Evolutionary conservation across 1,140 invertebrate genomes (phyloP).

Genomic region (Phocides pigmalion): DNA sequence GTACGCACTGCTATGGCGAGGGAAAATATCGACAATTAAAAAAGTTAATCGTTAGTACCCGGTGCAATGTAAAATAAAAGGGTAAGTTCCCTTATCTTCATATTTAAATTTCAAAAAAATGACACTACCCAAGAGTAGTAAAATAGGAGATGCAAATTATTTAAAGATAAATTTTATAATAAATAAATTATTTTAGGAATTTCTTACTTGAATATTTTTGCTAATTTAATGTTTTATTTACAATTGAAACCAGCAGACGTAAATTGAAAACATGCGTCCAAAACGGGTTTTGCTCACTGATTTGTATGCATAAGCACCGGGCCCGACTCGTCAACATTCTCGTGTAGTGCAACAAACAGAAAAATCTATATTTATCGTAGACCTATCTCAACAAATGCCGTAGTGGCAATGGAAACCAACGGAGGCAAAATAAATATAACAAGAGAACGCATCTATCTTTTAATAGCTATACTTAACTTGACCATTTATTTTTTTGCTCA

Average conservation of each 20-base stretch:
- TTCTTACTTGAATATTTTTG: conserved; percentile 1
- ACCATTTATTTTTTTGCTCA: too few species aligned
- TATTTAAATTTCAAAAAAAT: too few species aligned
- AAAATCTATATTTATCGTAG: conserved; percentile 29
- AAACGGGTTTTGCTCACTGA: conserved; percentile 16
- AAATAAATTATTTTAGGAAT: too few species aligned
- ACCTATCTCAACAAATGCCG: conserved; percentile 35
- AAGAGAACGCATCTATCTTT: conserved; percentile 24
- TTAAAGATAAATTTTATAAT: too few species aligned
- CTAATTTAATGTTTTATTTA: background rate
- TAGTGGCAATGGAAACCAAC: conserved; percentile 12
- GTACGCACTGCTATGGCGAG: too few species aligned
- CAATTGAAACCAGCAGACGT: background rate
- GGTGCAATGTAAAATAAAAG: too few species aligned
- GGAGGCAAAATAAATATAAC: conserved; percentile 28
- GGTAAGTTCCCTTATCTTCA: too few species aligned
- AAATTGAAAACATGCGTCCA: background rate
- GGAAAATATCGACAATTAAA: too few species aligned
- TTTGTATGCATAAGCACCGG: conserved; percentile 8
- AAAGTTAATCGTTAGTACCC: too few species aligned
- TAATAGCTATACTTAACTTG: too few species aligned
- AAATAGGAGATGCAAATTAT: too few species aligned
- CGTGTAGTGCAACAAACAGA: conserved; percentile 13
- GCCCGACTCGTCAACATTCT: conserved; percentile 23
- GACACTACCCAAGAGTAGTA: too few species aligned